A percentile compares a stretch with the other conserved stretches of the same genome.
phyloP scores from a whole-genome alignment of 1,140 invertebrate species.

The Procambarus clarkii region DNA sequence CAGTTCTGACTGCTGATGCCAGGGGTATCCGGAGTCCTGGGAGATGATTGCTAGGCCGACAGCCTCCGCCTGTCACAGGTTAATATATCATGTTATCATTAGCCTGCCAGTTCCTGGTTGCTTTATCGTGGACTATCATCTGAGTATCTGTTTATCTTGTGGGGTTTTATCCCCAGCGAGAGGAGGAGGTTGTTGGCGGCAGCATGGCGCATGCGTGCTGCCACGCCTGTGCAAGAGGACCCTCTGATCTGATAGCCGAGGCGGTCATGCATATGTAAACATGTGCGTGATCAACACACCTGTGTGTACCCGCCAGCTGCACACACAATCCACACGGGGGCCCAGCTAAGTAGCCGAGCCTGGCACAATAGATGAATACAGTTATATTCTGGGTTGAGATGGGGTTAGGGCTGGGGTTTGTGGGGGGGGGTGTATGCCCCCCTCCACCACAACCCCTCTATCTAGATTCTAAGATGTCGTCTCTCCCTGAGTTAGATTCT shows the following conservation, averaged over 20 bases:
- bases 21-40: not conserved
- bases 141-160: not conserved
- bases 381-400: too few species aligned
- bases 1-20: not conserved
- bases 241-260: not conserved
- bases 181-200: not conserved
- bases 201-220: not conserved
- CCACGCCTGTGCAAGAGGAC: not conserved
- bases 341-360: too few species aligned
- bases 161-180: not conserved
- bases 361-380: too few species aligned
- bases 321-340: too few species aligned
- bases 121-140: conserved; percentile 2
- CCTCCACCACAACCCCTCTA: too few species aligned
- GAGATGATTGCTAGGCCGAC: not conserved
- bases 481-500: too few species aligned
- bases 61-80: conserved; percentile 4
- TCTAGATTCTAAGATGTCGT: too few species aligned
- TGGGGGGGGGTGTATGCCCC: too few species aligned
- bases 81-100: not conserved
- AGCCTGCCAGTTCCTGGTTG: not conserved
- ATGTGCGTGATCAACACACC: not conserved
- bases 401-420: too few species aligned
- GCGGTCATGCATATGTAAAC: not conserved
- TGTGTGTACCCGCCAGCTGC: too few species aligned